Evolutionary conservation across 2,888 invertebrate species (phyloP).

Genomic region (Parascotia fuliginaria): DNA sequence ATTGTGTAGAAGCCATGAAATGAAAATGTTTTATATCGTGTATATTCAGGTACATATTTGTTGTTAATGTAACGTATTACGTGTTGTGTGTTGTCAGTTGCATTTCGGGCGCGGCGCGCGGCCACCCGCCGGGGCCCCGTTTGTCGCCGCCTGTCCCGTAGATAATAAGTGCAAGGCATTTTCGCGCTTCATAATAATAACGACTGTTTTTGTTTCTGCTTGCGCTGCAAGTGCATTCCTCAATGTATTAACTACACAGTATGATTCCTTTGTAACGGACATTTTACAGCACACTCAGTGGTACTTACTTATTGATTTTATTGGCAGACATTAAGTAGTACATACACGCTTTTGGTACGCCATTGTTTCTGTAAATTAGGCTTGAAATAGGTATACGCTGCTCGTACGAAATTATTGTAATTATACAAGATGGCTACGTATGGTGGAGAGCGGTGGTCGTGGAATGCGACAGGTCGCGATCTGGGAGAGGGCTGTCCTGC

Average conservation of each 20-base stretch:
- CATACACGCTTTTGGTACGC: not conserved
- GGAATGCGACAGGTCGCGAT: constrained; percentile 57
- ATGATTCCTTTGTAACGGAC: constrained; percentile 38
- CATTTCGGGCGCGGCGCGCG: constrained; percentile 63
- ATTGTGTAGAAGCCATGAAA: no score
- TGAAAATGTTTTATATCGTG: constrained; percentile 10
- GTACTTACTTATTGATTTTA: constrained; percentile 22
- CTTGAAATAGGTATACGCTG: constrained; percentile 12
- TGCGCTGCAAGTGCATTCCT: constrained; percentile 59
- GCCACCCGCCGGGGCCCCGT: constrained; percentile 76
- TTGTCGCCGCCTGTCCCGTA: constrained; percentile 61
- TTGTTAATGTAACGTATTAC: constrained; percentile 46
- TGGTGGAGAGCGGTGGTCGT: constrained; percentile 32
- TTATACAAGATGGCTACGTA: constrained; percentile 32
- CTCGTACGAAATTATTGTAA: constrained; percentile 34
- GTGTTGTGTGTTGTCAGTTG: constrained; percentile 46
- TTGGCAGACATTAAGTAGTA: constrained; percentile 9
- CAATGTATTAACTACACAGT: constrained; percentile 38
- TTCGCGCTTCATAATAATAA: constrained; percentile 62
- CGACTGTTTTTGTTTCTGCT: constrained; percentile 52
- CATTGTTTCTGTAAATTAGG: constrained; percentile 23
- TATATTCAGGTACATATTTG: constrained; percentile 49
- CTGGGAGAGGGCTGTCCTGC: constrained; percentile 55
- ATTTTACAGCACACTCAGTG: constrained; percentile 22
- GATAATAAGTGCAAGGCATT: constrained; percentile 77